Evolutionary conservation across 2,888 invertebrate species (phyloP), one percentile per base, ranked within the genome.

Genomic region (Hyposoter didymator): DNA sequence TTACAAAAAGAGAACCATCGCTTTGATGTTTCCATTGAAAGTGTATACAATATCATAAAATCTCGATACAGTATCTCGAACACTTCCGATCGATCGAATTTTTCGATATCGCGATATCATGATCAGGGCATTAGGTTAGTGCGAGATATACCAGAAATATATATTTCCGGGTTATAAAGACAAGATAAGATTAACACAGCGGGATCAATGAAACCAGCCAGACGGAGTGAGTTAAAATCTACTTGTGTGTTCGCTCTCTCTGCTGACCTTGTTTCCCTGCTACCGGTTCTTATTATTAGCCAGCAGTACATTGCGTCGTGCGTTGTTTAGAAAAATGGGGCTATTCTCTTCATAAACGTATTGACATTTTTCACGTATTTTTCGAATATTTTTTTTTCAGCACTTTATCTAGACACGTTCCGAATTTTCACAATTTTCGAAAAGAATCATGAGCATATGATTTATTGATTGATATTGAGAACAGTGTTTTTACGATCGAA

Each of bases 151-250:
- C 7, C 2, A 28, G 43, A 7, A 45, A 32, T 49, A 22, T 17
- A 47, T 74, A 83, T 73, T 73, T 80, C 49, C 80, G 39, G 70
- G 59, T 19, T 69, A 22, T 69, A 69, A 82, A 82, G 78, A 78
- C 74, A 28, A 45, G 84, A 84, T 84, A 73, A 84, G 82, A 78
- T 84, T 78, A 82, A 28, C 32, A 28, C 45, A n/a, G 49, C 70
- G 64, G 32, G 78, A 84, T 84, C 74, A 84, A 84, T 84, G 82
- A 70, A 79, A 59, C 43, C 28, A 19, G 45, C 59, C 52, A 22
- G 55, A 76, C 55, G 59, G 49, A 17, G 62, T 69, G 55, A 17
- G 67, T 69, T 52, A 64, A 39, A 78, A 78, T 82, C 74, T 49
- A 73, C 43, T 39, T 39, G 14, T 28, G 43, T 52, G 14, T 39